Conservation (phyloP, 2,888 invertebrate genomes). For the Idaea aversata region DNA sequence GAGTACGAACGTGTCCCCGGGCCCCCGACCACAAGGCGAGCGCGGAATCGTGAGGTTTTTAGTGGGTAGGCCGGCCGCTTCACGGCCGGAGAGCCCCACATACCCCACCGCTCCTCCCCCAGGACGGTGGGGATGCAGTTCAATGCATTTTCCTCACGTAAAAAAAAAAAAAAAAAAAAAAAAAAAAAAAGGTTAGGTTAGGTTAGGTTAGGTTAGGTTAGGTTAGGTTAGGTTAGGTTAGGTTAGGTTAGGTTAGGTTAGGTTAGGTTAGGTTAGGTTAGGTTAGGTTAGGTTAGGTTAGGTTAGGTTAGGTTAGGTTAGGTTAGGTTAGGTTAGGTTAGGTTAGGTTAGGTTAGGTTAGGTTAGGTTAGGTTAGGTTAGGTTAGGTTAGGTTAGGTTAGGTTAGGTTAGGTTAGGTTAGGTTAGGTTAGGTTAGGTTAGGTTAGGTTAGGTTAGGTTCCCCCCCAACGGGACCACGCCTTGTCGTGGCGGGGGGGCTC, state of each 20-base stretch:
- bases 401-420: slow-evolving; percentile 9
- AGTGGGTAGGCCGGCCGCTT: too few relatives aligned
- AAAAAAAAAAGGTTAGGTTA: slow-evolving; percentile 14
- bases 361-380: slow-evolving; percentile 14
- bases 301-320: slow-evolving; percentile 9
- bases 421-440: slow-evolving; percentile 9
- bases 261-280: slow-evolving; percentile 9
- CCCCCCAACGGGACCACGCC: too few relatives aligned
- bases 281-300: slow-evolving; percentile 9
- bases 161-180: too few relatives aligned
- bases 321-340: slow-evolving; percentile 9
- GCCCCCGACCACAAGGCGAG: too few relatives aligned
- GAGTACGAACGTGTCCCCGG: too few relatives aligned
- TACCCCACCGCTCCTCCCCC: too few relatives aligned
- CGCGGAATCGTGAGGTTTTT: too few relatives aligned
- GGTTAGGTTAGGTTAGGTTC: slow-evolving; percentile 9
- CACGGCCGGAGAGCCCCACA: too few relatives aligned
- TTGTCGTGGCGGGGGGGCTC: too few relatives aligned
- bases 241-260: slow-evolving; percentile 12
- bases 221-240: slow-evolving; percentile 17
- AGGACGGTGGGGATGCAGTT: too few relatives aligned
- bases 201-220: slow-evolving; percentile 22
- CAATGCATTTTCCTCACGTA: too few relatives aligned
- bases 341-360: slow-evolving; percentile 9
- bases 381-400: slow-evolving; percentile 16